Conservation (phyloP, 2,797 vertebrate species). For the Diplodus puntazzo region DNA sequence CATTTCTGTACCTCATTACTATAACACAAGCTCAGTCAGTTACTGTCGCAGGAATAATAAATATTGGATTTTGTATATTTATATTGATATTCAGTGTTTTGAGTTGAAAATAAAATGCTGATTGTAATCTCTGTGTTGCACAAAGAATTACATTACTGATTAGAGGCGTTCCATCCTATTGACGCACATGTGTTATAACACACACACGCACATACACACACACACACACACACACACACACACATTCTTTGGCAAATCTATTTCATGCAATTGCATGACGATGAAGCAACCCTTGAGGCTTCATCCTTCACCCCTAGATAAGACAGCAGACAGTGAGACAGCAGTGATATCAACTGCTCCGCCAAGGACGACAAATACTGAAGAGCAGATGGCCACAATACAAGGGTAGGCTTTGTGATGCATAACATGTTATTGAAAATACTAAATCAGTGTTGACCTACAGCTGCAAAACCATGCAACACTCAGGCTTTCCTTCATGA, state of each 20-base stretch:
- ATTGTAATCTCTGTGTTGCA: background rate
- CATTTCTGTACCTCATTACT: background rate
- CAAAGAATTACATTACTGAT: background rate
- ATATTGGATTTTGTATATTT: constrained; percentile 23
- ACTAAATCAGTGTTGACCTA: background rate
- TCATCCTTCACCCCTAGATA: constrained; percentile 64
- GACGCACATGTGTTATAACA: background rate
- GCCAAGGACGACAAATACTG: constrained; percentile 31
- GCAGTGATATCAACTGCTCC: background rate
- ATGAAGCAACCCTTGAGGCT: constrained; percentile 48
- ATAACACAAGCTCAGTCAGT: background rate
- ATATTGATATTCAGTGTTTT: constrained; percentile 1
- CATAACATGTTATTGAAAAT: no score
- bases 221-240: background rate
- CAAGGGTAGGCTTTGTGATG: background rate
- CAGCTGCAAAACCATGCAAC: background rate
- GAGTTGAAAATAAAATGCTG: constrained; percentile 12
- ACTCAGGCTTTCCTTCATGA: constrained; percentile 19
- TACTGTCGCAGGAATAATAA: background rate
- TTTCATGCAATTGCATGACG: constrained; percentile 9
- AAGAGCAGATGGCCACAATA: background rate
- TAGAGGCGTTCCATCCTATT: background rate
- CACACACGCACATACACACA: background rate
- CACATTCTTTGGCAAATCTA: background rate
- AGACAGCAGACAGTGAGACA: constrained; percentile 42